phyloP scores from a whole-genome alignment of 2,113 vertebrate species.

The Tetrax tetrax region DNA sequence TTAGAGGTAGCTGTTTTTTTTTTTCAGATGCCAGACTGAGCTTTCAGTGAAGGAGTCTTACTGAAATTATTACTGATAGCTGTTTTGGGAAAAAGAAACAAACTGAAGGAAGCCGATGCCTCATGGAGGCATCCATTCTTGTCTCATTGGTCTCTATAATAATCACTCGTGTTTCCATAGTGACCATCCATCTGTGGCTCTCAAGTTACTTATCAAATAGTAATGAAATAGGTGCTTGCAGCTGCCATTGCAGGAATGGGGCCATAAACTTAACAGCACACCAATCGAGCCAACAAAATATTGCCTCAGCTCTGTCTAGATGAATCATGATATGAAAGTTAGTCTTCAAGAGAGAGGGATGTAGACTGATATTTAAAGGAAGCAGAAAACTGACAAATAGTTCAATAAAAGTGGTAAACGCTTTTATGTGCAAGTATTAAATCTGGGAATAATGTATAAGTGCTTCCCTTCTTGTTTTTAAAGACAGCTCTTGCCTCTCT shows the following conservation, averaged over 20 bases:
- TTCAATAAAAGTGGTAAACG: not conserved
- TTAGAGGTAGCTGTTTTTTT: not conserved
- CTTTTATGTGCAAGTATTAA: not conserved
- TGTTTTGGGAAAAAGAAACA: not conserved
- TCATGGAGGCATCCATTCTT: not conserved
- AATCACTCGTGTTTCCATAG: not conserved
- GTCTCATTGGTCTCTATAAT: not conserved
- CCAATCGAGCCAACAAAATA: not conserved
- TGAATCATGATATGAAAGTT: not conserved
- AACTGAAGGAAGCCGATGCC: not conserved
- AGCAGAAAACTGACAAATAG: not conserved
- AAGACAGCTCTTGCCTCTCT: not conserved
- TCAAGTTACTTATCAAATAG: constrained; percentile 32
- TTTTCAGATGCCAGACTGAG: not conserved
- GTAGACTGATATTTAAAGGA: not conserved
- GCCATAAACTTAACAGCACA: not conserved
- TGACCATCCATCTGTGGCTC: not conserved
- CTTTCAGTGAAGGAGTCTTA: not conserved
- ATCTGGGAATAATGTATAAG: not conserved
- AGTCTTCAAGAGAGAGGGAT: not conserved
- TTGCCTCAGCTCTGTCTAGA: not conserved
- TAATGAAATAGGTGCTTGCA: constrained; percentile 35
- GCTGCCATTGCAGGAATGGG: not conserved
- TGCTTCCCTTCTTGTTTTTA: not conserved
- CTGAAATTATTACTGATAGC: not conserved